phyloP scores from a whole-genome alignment of 2,113 vertebrate genomes.

The Actenoides hombroni region DNA sequence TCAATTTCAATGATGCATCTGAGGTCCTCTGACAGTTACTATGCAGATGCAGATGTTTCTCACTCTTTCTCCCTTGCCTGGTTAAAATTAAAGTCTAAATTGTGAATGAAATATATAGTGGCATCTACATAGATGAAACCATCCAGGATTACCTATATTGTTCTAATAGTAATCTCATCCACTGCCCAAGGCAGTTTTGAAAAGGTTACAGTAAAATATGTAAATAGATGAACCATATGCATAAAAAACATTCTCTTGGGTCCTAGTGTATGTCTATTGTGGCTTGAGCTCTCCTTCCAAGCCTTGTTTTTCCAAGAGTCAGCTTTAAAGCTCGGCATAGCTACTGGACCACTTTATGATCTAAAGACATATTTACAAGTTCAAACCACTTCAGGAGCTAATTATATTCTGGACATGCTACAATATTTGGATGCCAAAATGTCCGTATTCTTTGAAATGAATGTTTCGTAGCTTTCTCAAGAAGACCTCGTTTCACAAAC shows the following conservation, averaged over 20 bases:
- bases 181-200: background rate
- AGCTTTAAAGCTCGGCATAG: background rate
- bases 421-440: conserved; percentile 45
- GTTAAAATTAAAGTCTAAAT: conserved; percentile 35
- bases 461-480: conserved; percentile 69
- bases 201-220: conserved; percentile 56
- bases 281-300: conserved; percentile 26
- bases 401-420: conserved; percentile 59
- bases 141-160: background rate
- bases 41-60: background rate
- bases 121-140: conserved; percentile 2
- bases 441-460: conserved; percentile 74
- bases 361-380: conserved; percentile 65
- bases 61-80: background rate
- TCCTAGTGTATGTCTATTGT: background rate
- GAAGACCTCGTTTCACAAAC: conserved; percentile 73
- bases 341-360: conserved; percentile 41
- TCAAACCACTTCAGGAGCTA: conserved; percentile 43
- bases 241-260: background rate
- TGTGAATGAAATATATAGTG: conserved; percentile 4
- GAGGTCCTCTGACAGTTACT: background rate
- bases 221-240: conserved; percentile 58
- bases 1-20: background rate
- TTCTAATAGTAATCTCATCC: conserved; percentile 44
- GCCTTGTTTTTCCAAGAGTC: conserved; percentile 25